Evolutionary conservation across 2,113 vertebrate genomes (phyloP).

Genomic region (Scomber colias): DNA sequence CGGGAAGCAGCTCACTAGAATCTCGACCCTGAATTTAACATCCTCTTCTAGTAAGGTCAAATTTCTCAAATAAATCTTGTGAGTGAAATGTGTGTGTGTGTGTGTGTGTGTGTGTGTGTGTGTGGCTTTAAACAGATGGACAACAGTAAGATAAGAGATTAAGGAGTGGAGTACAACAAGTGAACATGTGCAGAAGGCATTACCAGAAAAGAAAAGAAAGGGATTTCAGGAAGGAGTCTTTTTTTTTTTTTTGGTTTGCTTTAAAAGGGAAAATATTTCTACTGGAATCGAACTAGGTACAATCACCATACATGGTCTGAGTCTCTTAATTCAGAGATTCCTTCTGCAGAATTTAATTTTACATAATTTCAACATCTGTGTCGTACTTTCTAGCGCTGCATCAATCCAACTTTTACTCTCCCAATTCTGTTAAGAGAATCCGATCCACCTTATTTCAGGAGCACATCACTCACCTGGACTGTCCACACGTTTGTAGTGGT

Average conservation of each 20-base stretch:
- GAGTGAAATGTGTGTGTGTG: too few relatives aligned
- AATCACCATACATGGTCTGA: too few relatives aligned
- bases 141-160: conserved; percentile 14
- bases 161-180: conserved; percentile 20
- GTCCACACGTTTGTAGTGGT: conserved; percentile 98
- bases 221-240: too few relatives aligned
- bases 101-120: too few relatives aligned
- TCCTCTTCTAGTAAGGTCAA: background rate
- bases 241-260: background rate
- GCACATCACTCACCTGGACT: conserved; percentile 90
- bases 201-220: background rate
- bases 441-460: background rate
- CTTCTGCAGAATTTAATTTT: too few relatives aligned
- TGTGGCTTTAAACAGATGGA: background rate
- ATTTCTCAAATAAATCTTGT: background rate
- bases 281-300: too few relatives aligned
- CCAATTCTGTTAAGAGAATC: background rate
- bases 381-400: background rate
- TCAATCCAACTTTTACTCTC: background rate
- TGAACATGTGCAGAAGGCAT: conserved; percentile 28
- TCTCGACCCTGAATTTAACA: background rate
- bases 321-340: too few relatives aligned
- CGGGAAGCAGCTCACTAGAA: too few relatives aligned
- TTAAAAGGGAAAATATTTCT: too few relatives aligned
- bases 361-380: background rate